These are phyloP conservation scores for Drosophila nigromelanica DNA, from an alignment of 1,140 invertebrate genomes.

Conservation along the genomic window DNA sequence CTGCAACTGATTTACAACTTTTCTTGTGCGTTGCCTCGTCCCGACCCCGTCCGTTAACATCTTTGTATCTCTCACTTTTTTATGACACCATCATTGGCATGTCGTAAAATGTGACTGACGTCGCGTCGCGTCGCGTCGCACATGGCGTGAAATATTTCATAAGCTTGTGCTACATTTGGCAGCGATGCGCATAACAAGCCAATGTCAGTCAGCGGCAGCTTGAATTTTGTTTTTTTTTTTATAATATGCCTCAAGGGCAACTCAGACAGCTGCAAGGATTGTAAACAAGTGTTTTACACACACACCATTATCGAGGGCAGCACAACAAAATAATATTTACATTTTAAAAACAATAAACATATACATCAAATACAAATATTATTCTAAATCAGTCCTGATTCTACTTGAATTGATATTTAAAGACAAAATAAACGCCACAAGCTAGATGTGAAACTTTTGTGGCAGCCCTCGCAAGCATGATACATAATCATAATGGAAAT, in stretches of 20 bases:
- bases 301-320: constrained; percentile 19
- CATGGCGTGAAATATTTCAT: constrained; percentile 79
- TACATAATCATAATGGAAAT: constrained; percentile 32
- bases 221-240: constrained; percentile 27
- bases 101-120: constrained; percentile 76
- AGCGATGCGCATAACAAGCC: constrained; percentile 59
- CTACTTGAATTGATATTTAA: neutral
- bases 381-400: no score
- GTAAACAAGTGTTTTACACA: constrained; percentile 62
- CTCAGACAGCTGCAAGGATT: constrained; percentile 55
- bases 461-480: constrained; percentile 19
- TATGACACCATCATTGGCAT: constrained; percentile 76
- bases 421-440: no score
- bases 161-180: constrained; percentile 68
- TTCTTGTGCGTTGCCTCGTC: constrained; percentile 1
- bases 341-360: neutral
- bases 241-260: neutral
- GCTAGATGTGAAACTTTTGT: neutral
- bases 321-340: neutral
- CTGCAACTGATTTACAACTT: constrained; percentile 29
- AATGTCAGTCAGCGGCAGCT: constrained; percentile 22
- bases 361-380: neutral
- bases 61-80: constrained; percentile 58
- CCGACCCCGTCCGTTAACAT: constrained; percentile 6
- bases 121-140: constrained; percentile 24